A percentile compares a stretch with the other conserved stretches of the same genome.
Conservation (phyloP, 2,113 vertebrate species). For the Xyliphius kryptos region DNA sequence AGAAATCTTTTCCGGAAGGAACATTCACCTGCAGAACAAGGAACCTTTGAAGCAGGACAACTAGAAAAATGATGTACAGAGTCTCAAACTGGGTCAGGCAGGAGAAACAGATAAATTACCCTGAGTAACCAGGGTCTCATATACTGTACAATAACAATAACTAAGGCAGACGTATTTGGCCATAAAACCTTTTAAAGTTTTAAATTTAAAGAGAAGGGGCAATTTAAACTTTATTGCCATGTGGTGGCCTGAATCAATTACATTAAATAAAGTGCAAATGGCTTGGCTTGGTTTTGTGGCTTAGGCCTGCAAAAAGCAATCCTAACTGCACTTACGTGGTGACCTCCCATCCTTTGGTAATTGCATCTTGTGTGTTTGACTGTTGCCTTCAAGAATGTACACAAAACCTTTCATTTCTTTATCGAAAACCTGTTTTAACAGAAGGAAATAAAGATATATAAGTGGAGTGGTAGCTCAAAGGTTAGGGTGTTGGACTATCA, state of each 20-base stretch:
- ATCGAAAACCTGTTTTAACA: conserved; percentile 88
- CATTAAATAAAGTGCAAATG: no score
- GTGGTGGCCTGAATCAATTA: no score
- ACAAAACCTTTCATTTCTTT: conserved; percentile 93
- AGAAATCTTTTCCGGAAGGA: conserved; percentile 61
- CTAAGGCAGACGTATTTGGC: neutral
- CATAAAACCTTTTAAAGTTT: no score
- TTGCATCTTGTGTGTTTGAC: conserved; percentile 88
- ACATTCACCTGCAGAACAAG: conserved; percentile 65
- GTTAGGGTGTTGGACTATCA: no score
- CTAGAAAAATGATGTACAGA: conserved; percentile 43
- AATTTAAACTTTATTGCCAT: no score
- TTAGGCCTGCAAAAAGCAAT: no score
- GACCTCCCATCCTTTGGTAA: conserved; percentile 80
- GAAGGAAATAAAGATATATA: no score
- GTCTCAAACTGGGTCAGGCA: conserved; percentile 15
- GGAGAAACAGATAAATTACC: conserved; percentile 8
- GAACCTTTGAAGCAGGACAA: conserved; percentile 65
- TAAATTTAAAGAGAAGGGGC: no score
- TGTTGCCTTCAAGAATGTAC: conserved; percentile 86
- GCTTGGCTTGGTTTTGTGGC: no score
- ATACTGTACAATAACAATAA: neutral
- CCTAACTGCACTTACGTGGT: conserved; percentile 71
- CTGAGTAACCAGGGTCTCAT: neutral
- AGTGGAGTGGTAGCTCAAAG: no score